phyloP scores from a whole-genome alignment of 2,797 vertebrate genomes.

The Phaenicophaeus curvirostris region DNA sequence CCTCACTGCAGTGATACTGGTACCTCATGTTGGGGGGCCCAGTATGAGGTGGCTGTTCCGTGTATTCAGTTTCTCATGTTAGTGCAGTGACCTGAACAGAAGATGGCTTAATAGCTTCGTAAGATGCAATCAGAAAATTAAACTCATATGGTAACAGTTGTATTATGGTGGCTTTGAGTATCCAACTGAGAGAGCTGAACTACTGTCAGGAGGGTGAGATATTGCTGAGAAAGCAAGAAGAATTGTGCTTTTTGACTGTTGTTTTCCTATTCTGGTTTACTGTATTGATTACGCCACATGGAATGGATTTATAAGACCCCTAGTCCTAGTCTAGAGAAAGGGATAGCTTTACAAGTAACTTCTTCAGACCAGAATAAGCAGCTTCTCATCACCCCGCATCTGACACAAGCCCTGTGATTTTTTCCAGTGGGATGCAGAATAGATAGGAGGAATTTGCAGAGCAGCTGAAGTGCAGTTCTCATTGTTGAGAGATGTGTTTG shows the following conservation, averaged over 20 bases:
- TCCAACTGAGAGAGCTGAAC: too few relatives aligned
- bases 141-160: background rate
- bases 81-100: background rate
- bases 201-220: background rate
- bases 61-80: background rate
- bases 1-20: background rate
- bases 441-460: conserved; percentile 29
- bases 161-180: background rate
- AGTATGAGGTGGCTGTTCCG: background rate
- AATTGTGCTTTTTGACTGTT: background rate
- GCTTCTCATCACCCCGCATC: background rate
- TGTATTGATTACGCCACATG: background rate
- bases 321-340: background rate
- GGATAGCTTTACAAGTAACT: background rate
- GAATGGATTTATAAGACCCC: background rate
- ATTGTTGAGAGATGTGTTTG: background rate
- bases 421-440: conserved; percentile 25
- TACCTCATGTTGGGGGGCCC: background rate
- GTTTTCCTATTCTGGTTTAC: background rate
- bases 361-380: background rate
- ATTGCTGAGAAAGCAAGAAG: background rate
- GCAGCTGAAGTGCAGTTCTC: conserved; percentile 24
- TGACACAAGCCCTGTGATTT: conserved; percentile 17
- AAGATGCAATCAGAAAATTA: background rate
- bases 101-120: background rate